A percentile compares a stretch with the other conserved stretches of the same genome.
Evolutionary conservation across 2,888 invertebrate genomes (phyloP).

Genomic region (Halictus ligatus): DNA sequence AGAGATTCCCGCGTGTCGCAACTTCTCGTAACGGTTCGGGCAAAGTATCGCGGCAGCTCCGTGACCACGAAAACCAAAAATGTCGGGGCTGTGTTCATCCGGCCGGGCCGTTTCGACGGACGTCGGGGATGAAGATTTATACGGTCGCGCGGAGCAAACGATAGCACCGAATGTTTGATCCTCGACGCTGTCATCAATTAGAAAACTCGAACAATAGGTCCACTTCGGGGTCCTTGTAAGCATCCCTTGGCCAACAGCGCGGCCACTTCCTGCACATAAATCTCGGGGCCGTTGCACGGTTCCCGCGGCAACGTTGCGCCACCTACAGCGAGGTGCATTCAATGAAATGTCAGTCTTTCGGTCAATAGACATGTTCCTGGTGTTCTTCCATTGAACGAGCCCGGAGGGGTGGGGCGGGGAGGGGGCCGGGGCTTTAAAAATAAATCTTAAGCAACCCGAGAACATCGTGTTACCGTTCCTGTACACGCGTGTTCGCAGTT

Average conservation of each 20-base stretch:
- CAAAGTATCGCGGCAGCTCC: neutral
- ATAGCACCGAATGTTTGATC: constrained; percentile 17
- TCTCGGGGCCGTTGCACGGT: constrained; percentile 39
- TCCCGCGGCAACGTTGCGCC: constrained; percentile 23
- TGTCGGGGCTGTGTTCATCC: neutral
- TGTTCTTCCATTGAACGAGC: no score
- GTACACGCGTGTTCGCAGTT: neutral
- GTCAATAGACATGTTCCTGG: constrained; percentile 27
- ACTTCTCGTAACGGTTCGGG: neutral
- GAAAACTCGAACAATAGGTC: constrained; percentile 46
- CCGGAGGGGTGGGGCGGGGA: no score
- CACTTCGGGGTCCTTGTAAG: constrained; percentile 28
- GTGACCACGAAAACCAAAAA: neutral
- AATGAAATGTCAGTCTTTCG: constrained; percentile 41
- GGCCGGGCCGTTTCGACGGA: neutral
- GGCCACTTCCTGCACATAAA: constrained; percentile 40
- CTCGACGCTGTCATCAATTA: constrained; percentile 25
- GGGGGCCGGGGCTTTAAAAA: neutral
- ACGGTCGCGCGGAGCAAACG: neutral
- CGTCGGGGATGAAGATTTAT: neutral
- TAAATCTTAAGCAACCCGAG: constrained; percentile 15
- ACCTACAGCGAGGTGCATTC: constrained; percentile 26
- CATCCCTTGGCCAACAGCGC: constrained; percentile 30
- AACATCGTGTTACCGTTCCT: constrained; percentile 8
- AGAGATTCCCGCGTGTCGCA: no score